phyloP scores from a whole-genome alignment of 2,113 vertebrate species.

The Carollia perspicillata region DNA sequence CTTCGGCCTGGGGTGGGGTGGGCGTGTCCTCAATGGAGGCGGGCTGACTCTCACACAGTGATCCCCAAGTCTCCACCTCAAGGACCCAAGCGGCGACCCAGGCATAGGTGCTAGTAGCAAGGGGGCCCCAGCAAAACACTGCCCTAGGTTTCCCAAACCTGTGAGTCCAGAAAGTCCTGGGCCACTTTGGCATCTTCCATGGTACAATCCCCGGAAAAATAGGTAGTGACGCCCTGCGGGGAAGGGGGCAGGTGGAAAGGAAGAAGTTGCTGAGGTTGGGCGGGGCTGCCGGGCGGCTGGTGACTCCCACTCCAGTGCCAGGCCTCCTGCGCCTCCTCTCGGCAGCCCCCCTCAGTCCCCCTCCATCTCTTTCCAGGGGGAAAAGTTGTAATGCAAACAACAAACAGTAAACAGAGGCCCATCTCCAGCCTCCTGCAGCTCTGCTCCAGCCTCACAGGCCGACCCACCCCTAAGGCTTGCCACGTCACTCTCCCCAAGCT shows the following conservation, averaged over 20 bases:
- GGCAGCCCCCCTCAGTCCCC: not conserved
- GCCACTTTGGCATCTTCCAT: slow-evolving; percentile 91
- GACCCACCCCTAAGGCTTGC: too few species aligned
- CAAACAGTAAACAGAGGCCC: not conserved
- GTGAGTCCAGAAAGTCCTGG: slow-evolving; percentile 91
- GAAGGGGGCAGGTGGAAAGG: not conserved
- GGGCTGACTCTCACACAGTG: not conserved
- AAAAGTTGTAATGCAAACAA: not conserved
- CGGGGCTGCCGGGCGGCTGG: not conserved
- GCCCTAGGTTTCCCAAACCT: slow-evolving; percentile 76
- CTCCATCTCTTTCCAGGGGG: not conserved
- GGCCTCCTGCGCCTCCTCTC: not conserved
- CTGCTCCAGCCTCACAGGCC: not conserved
- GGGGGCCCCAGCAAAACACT: not conserved
- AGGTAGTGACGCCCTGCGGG: slow-evolving; percentile 89
- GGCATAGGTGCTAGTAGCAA: not conserved
- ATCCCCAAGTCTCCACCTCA: not conserved
- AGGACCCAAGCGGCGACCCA: not conserved
- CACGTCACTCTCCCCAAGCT: not conserved
- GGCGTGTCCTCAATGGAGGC: not conserved
- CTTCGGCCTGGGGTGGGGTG: not conserved
- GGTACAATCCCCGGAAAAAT: slow-evolving; percentile 91
- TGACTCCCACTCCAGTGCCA: not conserved
- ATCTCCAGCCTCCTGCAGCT: not conserved
- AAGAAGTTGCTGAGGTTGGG: not conserved